Base-by-base conservation (phyloP, 2,797 vertebrate genomes). In the Bucorvus abyssinicus region DNA sequence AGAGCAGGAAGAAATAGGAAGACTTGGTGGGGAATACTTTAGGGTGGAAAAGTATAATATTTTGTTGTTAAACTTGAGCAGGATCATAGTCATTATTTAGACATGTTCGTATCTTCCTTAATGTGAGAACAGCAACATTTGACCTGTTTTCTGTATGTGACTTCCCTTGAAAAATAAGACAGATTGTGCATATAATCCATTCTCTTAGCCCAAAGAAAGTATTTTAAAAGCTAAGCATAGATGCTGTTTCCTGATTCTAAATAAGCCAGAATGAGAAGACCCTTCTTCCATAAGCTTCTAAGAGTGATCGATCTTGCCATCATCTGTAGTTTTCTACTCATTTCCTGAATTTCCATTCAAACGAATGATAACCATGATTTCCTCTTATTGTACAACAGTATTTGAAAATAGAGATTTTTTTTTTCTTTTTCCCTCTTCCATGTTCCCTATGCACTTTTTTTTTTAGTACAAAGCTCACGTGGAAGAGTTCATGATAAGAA, bases 311-410 rank as follows among this genome's bases (percentile, higher is more conserved):
- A 26, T 82, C 45, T 64, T 63, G 18, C 67, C 5, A n/a, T 60
- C 78, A 23, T 45, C 36, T 59, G 40, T 29, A 63, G 7, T 93
- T 63, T 87, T 70, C n/a, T 56, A 12, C 10, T 30, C 55, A 10
- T 70, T 87, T 78, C 40, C 27, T 81, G 23, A 59, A 38, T 67
- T 70, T 81, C 18, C 16, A 67, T 59, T 61, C 3, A 45, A 21
- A 74, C 44, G 2, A 65, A 65, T 0, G 12, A 69, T 0, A 12
- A 16, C 12, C 0, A 3, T 56, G 15, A 7, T 65, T 77, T 83
- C 7, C 24, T 79, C 17, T n/a, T 47, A 7, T 21, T 89, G 19
- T 56, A 22, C 9, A 73, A 27, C 2, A 24, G 13, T 40, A 13
- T 83, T 68, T 65, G 13, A 69, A 92, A 86, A n/a, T 7, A 71